phyloP scores from a whole-genome alignment of 2,888 invertebrate species.

The Eristalinus sepulchralis region DNA sequence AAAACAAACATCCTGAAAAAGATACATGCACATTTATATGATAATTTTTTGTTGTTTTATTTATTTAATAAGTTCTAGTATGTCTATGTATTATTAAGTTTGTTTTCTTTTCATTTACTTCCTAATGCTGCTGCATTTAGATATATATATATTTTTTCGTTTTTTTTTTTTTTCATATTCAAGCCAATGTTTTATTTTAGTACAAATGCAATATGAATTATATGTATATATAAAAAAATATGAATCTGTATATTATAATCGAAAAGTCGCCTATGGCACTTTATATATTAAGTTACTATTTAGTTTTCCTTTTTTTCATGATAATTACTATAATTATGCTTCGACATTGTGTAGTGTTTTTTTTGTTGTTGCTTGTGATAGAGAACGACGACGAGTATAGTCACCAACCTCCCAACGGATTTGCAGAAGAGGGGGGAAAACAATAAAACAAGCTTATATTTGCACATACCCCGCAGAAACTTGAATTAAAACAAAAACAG shows the following conservation, averaged over 20 bases:
- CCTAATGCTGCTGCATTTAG: constrained; percentile 44
- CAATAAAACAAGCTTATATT: constrained; percentile 52
- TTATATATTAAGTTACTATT: constrained; percentile 60
- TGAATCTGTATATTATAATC: constrained; percentile 61
- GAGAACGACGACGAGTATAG: constrained; percentile 37
- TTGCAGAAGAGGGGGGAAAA: constrained; percentile 1
- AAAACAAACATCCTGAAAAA: constrained; percentile 39
- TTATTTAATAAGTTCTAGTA: constrained; percentile 55
- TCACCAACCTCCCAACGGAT: constrained; percentile 45
- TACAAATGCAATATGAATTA: constrained; percentile 70
- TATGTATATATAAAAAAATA: constrained; percentile 72
- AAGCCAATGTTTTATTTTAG: constrained; percentile 58
- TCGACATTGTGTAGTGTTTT: constrained; percentile 32
- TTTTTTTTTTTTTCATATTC: constrained; percentile 4
- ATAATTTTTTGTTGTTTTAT: constrained; percentile 50
- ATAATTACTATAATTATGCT: constrained; percentile 43
- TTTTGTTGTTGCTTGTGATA: constrained; percentile 7
- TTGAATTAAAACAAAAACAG: constrained; percentile 15
- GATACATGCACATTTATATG: constrained; percentile 62
- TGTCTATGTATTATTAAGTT: constrained; percentile 47
- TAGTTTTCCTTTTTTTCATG: not conserved
- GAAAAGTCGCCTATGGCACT: constrained; percentile 71
- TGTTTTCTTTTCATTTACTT: constrained; percentile 45
- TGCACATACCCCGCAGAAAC: constrained; percentile 67
- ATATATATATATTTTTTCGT: not conserved